Conservation (phyloP, 2,888 invertebrate genomes). For the Serrognathus titanus region DNA sequence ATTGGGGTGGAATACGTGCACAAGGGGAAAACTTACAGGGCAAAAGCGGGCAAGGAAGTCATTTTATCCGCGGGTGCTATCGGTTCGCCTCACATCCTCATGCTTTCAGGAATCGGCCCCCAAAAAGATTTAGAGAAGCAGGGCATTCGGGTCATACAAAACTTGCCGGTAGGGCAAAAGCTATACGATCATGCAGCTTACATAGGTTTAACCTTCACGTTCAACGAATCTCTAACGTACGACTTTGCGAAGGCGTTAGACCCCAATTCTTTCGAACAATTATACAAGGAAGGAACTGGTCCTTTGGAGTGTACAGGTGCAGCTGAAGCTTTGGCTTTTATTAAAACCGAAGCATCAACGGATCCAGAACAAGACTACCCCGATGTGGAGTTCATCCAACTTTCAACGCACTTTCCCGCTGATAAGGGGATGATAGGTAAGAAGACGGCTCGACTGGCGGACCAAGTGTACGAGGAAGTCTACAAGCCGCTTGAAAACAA, state of each 20-base stretch:
- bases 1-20: conserved; percentile 66
- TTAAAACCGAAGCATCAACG: conserved; percentile 33
- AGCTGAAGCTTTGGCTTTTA: conserved; percentile 38
- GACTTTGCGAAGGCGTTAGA: not conserved
- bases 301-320: conserved; percentile 54
- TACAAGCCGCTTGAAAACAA: conserved; percentile 55
- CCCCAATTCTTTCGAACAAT: not conserved
- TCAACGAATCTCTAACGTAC: conserved; percentile 54
- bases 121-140: conserved; percentile 55
- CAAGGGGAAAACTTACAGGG: conserved; percentile 51
- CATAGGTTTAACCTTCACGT: conserved; percentile 65
- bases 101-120: conserved; percentile 79
- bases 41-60: conserved; percentile 66
- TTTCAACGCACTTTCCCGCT: conserved; percentile 23
- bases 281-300: conserved; percentile 48
- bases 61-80: conserved; percentile 75
- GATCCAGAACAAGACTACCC: conserved; percentile 45
- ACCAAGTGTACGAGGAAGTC: conserved; percentile 54
- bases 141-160: conserved; percentile 58
- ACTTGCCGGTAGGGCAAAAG: conserved; percentile 72
- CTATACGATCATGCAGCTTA: conserved; percentile 73
- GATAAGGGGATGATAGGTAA: conserved; percentile 26
- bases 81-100: conserved; percentile 76
- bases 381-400: conserved; percentile 33
- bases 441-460: conserved; percentile 51